phyloP scores from a whole-genome alignment of 2,113 vertebrate species.

The Neotoma lepida region DNA sequence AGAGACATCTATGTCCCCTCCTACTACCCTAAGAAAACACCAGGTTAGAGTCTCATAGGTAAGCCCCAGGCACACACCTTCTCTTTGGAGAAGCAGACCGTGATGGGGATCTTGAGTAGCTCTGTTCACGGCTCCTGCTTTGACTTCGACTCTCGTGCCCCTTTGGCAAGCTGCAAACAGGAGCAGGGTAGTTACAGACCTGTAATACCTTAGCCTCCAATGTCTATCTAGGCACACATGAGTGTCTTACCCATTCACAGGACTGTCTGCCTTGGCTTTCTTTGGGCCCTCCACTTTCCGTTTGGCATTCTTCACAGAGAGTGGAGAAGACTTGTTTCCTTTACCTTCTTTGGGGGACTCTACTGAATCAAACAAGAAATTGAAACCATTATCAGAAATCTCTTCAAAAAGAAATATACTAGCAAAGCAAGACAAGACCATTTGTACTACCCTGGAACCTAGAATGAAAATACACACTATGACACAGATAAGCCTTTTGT shows the following conservation, averaged over 20 bases:
- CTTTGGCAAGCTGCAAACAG: conserved; percentile 83
- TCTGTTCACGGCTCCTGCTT: conserved; percentile 86
- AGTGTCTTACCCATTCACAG: conserved; percentile 86
- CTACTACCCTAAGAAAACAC: neutral
- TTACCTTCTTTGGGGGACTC: conserved; percentile 88
- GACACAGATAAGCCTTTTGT: neutral
- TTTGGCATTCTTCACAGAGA: conserved; percentile 85
- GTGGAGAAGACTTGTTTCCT: conserved; percentile 84
- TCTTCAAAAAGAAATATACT: neutral
- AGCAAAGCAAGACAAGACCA: neutral
- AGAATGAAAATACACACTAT: neutral
- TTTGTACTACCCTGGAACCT: too few species aligned
- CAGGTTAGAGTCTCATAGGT: accelerated
- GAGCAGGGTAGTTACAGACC: neutral
- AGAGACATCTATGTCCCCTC: neutral
- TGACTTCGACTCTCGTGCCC: conserved; percentile 85
- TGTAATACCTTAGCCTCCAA: accelerated
- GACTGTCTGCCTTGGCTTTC: conserved; percentile 82
- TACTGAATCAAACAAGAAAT: conserved; percentile 57
- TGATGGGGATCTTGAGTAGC: conserved; percentile 86
- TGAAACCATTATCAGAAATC: neutral
- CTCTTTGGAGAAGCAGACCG: conserved; percentile 86
- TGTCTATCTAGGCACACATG: accelerated
- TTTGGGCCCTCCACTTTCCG: conserved; percentile 84
- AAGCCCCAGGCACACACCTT: conserved; percentile 73